phyloP scores from a whole-genome alignment of 1,140 invertebrate genomes.

The Drosophila neocordata region DNA sequence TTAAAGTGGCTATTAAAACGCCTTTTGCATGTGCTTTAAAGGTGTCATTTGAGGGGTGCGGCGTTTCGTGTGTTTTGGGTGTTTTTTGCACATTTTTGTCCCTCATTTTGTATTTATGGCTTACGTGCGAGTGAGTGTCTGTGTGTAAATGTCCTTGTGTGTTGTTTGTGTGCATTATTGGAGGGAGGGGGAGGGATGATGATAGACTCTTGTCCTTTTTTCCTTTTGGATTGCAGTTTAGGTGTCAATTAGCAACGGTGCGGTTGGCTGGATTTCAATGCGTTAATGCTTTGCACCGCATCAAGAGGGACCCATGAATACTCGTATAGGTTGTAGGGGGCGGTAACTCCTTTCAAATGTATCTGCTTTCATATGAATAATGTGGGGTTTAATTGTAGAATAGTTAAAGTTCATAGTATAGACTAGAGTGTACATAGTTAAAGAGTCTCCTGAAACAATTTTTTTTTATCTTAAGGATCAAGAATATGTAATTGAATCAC shows the following conservation, averaged over 20 bases:
- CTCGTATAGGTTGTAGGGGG: not conserved
- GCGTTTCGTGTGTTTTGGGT: conserved; percentile 48
- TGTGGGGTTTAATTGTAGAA: too few species aligned
- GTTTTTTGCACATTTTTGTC: conserved; percentile 53
- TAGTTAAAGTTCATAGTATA: too few species aligned
- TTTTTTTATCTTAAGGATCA: not conserved
- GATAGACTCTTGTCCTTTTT: conserved; percentile 52
- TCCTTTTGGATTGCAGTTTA: conserved; percentile 73
- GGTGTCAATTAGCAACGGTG: conserved; percentile 78
- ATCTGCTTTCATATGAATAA: too few species aligned
- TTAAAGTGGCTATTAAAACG: conserved; percentile 49
- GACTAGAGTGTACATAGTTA: not conserved
- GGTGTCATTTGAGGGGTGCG: conserved; percentile 31
- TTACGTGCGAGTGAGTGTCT: conserved; percentile 11
- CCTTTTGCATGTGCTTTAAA: conserved; percentile 49
- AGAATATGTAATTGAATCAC: not conserved
- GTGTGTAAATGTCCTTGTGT: not conserved
- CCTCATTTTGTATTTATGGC: conserved; percentile 31
- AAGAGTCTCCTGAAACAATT: too few species aligned
- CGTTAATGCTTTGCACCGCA: conserved; percentile 24
- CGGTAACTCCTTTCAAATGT: not conserved
- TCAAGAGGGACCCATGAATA: not conserved
- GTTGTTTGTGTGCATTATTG: too few species aligned
- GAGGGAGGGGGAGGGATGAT: conserved; percentile 40
- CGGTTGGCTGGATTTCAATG: conserved; percentile 73